Evolutionary conservation across 2,113 vertebrate genomes (phyloP), one percentile per base, ranked within the genome.

Genomic region (Phyllopteryx taeniolatus): DNA sequence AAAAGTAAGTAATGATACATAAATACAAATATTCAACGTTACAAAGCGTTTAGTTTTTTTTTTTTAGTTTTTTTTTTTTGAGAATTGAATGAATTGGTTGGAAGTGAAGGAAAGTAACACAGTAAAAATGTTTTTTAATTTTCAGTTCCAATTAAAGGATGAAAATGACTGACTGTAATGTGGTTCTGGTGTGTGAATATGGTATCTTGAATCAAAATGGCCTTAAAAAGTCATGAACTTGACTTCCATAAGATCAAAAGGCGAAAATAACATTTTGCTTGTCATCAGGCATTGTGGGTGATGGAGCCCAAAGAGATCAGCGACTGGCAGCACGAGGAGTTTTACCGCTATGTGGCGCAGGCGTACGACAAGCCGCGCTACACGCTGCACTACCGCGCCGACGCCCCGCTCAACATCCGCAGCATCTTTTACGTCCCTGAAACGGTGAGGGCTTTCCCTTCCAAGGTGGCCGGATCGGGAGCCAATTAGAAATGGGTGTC

Each of bases 351-450:
- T 44, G 33, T 98, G 0, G 93, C 96, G 0, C 95, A 98, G 88
- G 89, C 95, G 0, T 93, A 95, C 0, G 98, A 99, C 79, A 95
- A 92, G 79, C 98, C 98, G 0, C 96, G 98, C 82, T 99, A 99
- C 72, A 71, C 90, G 4, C 94, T 99, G 78, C 97, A 98, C 86
- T 99, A 99, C 89, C 94, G 91, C 59, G 89, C 96, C 0, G 98
- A 99, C 0, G 98, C 96, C 0, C 98, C 98, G 0, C 93, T 99
- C 88, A 98, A 95, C 88, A 99, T 99, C 89, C 93, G 96, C 47
- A 97, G 95, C 85, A 94, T 99, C 89, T 99, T 99, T 88, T 99
- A 99, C 0, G 95, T 99, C 62, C 96, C 97, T 0, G 96, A 95
- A 0, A 75, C 82, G 71, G 97, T 99, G 77, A 85, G 87, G 5